Evolutionary conservation across 53 echinoderm and acorn worm genomes (phyloP).

Genomic region (Echinometra lucunter): DNA sequence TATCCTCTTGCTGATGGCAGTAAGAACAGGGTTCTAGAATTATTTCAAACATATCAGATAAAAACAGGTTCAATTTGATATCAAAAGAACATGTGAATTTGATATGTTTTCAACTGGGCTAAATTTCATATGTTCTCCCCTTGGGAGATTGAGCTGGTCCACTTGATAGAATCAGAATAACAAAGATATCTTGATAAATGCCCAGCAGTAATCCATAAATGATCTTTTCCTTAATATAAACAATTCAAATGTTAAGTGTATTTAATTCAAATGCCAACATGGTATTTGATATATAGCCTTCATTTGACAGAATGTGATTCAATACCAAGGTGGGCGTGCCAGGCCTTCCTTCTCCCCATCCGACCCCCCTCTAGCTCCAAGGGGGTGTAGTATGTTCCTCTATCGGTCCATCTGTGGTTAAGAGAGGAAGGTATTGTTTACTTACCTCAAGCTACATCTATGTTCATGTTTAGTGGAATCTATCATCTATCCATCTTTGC

Average conservation of each 20-base stretch:
- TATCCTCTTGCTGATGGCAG: background rate
- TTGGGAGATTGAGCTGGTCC: too few species aligned
- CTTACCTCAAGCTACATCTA: constrained; percentile 23
- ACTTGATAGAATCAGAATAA: background rate
- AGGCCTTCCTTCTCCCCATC: background rate
- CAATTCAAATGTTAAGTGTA: constrained; percentile 24
- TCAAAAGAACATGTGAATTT: background rate
- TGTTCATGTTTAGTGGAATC: constrained; percentile 32
- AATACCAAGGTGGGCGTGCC: constrained; percentile 13
- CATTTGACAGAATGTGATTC: background rate
- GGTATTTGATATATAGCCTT: background rate
- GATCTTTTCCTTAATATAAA: background rate
- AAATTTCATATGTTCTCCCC: too few species aligned
- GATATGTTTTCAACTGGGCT: background rate
- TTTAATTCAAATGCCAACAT: background rate
- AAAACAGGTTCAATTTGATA: background rate
- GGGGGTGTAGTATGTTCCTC: constrained; percentile 51
- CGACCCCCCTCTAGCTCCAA: constrained; percentile 34
- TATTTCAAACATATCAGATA: background rate
- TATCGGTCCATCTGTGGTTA: constrained; percentile 51
- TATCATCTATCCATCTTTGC: constrained; percentile 36
- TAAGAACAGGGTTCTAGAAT: background rate
- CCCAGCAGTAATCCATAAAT: background rate
- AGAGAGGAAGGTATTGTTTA: constrained; percentile 56
- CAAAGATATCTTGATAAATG: background rate